These are phyloP conservation scores for Xylocampa areola DNA, from an alignment of 2,888 invertebrate genomes.

Conservation along the genomic window DNA sequence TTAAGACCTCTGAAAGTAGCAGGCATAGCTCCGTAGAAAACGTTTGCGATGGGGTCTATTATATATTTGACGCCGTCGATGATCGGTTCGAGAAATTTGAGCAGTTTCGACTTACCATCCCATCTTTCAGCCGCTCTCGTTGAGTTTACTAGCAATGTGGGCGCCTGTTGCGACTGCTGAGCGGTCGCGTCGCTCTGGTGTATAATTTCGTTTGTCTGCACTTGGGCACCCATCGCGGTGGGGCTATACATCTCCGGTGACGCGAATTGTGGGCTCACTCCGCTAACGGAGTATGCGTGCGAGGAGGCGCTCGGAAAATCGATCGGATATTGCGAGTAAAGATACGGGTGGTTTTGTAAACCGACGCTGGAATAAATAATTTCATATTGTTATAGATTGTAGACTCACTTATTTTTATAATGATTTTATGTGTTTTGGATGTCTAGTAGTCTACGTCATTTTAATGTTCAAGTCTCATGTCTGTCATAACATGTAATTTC, in stretches of 20 bases:
- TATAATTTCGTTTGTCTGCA: constrained; percentile 82
- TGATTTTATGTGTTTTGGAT: background rate
- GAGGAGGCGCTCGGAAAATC: constrained; percentile 89
- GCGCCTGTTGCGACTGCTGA: constrained; percentile 88
- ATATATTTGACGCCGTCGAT: constrained; percentile 78
- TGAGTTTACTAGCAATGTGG: constrained; percentile 79
- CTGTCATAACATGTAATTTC: constrained; percentile 3
- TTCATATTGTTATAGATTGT: constrained; percentile 61
- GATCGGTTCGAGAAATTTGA: constrained; percentile 84
- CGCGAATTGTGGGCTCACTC: constrained; percentile 86
- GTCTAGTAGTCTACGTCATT: background rate
- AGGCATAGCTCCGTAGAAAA: constrained; percentile 82
- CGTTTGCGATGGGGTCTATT: constrained; percentile 81
- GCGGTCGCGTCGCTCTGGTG: constrained; percentile 85
- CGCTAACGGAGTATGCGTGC: constrained; percentile 88
- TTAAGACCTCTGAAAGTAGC: constrained; percentile 82
- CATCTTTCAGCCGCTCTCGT: constrained; percentile 86
- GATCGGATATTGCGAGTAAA: constrained; percentile 88
- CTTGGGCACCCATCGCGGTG: constrained; percentile 78
- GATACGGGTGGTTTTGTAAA: constrained; percentile 87
- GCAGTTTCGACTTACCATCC: constrained; percentile 88
- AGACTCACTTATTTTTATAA: constrained; percentile 25
- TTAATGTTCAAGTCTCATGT: constrained; percentile 2
- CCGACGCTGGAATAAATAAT: constrained; percentile 87
- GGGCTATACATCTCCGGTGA: constrained; percentile 86